These are phyloP conservation scores for Tanypteryx hageni DNA, from an alignment of 2,888 invertebrate species.

Conservation along the genomic window DNA sequence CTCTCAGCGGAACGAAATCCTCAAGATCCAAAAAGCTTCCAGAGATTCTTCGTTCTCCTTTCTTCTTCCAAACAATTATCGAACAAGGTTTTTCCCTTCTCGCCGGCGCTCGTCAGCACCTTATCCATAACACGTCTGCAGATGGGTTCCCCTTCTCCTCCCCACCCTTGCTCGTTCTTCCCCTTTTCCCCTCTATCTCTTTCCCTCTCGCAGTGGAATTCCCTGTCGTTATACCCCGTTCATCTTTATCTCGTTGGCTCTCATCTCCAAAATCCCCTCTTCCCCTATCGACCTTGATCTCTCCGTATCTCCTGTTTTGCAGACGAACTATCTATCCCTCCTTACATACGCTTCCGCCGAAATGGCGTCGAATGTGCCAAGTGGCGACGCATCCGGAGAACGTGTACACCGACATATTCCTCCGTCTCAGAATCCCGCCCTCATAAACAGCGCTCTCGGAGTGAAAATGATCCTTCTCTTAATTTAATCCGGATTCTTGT, in stretches of 20 bases:
- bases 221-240: too few relatives aligned
- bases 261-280: too few relatives aligned
- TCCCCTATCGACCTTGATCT: too few relatives aligned
- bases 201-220: neutral
- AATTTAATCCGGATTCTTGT: too few relatives aligned
- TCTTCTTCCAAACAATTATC: neutral
- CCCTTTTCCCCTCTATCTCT: neutral
- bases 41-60: neutral
- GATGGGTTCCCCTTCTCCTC: too few relatives aligned
- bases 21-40: neutral
- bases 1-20: neutral
- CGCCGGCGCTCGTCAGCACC: neutral
- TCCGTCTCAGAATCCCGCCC: conserved; percentile 6
- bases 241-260: too few relatives aligned
- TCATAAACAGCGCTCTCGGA: neutral
- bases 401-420: conserved; percentile 19
- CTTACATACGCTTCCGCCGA: neutral
- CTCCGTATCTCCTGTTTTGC: conserved; percentile 28
- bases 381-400: neutral
- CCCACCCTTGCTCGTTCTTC: neutral
- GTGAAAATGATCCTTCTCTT: neutral
- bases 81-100: neutral
- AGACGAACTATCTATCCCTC: neutral
- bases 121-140: neutral
- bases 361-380: conserved; percentile 29